Evolutionary conservation across 2,888 invertebrate genomes (phyloP), one percentile per base, ranked within the genome.

Genomic region (Caenorhabditis japonica): DNA sequence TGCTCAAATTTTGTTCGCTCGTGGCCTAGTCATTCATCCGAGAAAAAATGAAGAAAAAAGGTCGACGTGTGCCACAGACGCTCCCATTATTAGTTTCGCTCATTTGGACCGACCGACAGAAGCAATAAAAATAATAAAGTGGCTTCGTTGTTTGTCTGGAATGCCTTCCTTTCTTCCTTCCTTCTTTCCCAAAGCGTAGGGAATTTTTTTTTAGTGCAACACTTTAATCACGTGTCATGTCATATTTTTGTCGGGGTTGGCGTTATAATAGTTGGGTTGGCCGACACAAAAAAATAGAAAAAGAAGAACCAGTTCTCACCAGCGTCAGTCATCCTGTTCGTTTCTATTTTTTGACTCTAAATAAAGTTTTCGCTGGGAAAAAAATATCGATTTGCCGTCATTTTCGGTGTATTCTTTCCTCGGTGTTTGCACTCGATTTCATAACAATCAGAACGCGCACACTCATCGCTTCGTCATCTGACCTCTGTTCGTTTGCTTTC

Each of bases 21-120:
- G n/a, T n/a, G n/a, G n/a, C n/a, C n/a, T n/a, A n/a, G n/a, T n/a
- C n/a, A 46, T 13, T 46, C 44, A 46, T 25, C 44, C 7, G 8
- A 25, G 4, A 23, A 39, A 39, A 19, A 41, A 41, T 21, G 17
- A 30, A 46, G 21, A 56, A 64, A 21, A 56, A 41, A 34, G 27
- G 44, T 33, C n/a, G 33, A 34, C 23, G 64, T 23, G 43, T 58
- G 56, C 27, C 49, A 51, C 56, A 46, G 64, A 55, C 38, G 36
- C 60, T 43, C 66, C 56, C 56, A 66, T 66, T 66, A 66, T 66
- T 66, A 66, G 66, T 66, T 66, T 66, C 66, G 66, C 66, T 56
- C 66, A 51, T 49, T 66, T 58, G 56, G 49, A 51, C 56, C n/a
- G n/a, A n/a, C n/a, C n/a, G n/a, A n/a, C n/a, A n/a, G 23, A 44